Evolutionary conservation across 2,888 invertebrate genomes (phyloP).

Genomic region (Perdita meconis): DNA sequence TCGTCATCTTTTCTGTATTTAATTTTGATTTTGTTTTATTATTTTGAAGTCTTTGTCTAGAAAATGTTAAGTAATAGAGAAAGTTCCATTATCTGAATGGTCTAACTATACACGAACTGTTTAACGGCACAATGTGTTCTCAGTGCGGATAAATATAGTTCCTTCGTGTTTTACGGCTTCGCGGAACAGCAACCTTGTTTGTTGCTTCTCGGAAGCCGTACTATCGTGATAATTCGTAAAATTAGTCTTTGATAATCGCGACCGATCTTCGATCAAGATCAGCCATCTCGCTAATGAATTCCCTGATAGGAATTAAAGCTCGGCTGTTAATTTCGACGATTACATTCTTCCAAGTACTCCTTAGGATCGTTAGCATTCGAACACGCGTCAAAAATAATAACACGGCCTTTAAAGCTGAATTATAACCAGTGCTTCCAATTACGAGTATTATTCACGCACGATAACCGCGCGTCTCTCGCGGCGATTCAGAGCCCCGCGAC

Average conservation of each 20-base stretch:
- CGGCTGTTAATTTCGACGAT: slow-evolving; percentile 45
- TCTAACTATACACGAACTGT: not conserved
- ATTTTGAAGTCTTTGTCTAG: not conserved
- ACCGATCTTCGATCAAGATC: slow-evolving; percentile 13
- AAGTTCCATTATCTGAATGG: not conserved
- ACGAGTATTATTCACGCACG: slow-evolving; percentile 70
- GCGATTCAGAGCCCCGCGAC: slow-evolving; percentile 19
- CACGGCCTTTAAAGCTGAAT: slow-evolving; percentile 71
- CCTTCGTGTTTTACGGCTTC: too few relatives aligned
- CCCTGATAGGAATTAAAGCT: slow-evolving; percentile 21
- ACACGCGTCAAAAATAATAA: slow-evolving; percentile 74
- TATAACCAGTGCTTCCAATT: slow-evolving; percentile 71
- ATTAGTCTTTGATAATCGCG: not conserved
- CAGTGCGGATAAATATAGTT: too few relatives aligned
- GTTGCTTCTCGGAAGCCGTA: too few relatives aligned
- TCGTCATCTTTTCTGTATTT: too few relatives aligned
- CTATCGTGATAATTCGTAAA: not conserved
- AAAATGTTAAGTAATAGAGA: not conserved
- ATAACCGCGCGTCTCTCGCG: slow-evolving; percentile 39
- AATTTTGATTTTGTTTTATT: too few relatives aligned
- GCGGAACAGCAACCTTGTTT: not conserved
- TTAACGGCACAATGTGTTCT: too few relatives aligned
- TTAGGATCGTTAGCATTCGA: slow-evolving; percentile 70
- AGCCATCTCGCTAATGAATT: slow-evolving; percentile 10
- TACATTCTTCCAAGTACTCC: slow-evolving; percentile 54